Evolutionary conservation across 2,888 invertebrate genomes (phyloP).

Genomic region (Ernsta delagoae): DNA sequence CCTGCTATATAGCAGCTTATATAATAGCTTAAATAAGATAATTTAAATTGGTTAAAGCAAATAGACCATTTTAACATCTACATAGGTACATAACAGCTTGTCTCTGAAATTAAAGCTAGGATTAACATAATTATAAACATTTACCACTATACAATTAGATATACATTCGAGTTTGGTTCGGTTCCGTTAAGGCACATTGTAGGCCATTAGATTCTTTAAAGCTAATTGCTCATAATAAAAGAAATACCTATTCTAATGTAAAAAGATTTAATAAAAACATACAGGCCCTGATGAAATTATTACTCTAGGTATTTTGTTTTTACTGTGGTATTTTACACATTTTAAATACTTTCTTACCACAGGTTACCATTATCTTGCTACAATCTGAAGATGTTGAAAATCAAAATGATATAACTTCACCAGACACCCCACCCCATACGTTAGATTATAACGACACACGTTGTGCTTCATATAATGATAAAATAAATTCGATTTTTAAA

Average conservation of each 20-base stretch:
- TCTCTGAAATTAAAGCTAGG: conserved; percentile 18
- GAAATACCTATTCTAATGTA: conserved; percentile 7
- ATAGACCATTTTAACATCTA: no score
- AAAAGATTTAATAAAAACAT: neutral
- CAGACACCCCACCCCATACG: neutral
- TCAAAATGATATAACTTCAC: neutral
- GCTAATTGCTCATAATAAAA: conserved; percentile 49
- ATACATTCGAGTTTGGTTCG: conserved; percentile 76
- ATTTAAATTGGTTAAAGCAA: no score
- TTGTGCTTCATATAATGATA: conserved; percentile 13
- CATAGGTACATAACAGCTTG: conserved; percentile 16
- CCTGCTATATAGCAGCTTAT: no score
- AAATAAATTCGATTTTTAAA: conserved; percentile 23
- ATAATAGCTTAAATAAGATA: no score
- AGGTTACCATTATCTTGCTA: no score
- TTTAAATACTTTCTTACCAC: neutral
- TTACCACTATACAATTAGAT: conserved; percentile 40
- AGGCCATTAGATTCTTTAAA: conserved; percentile 77
- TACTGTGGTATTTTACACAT: no score
- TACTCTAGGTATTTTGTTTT: no score
- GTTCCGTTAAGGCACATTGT: conserved; percentile 77
- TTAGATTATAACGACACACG: conserved; percentile 19
- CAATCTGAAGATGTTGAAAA: neutral
- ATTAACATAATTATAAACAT: conserved; percentile 17
- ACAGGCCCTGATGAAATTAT: neutral